Percentiles rank a stretch among this genome's conserved stretches.
Evolutionary conservation across 2,113 vertebrate species (phyloP).

Genomic region (Formicarius rufipectus): DNA sequence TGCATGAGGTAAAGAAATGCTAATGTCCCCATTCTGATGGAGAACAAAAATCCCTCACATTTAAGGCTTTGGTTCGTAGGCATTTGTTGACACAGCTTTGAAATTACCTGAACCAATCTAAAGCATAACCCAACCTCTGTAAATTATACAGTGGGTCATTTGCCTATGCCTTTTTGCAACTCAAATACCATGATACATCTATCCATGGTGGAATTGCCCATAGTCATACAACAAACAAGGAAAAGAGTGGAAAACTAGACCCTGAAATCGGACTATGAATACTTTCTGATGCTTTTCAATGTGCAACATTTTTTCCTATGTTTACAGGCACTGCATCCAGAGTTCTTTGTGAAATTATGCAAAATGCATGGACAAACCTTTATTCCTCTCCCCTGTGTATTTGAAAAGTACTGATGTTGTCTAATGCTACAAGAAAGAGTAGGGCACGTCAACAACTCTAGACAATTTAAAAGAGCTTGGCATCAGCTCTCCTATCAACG

Average conservation of each 20-base stretch:
- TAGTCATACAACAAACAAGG: neutral
- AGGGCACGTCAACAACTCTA: neutral
- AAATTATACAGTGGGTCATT: neutral
- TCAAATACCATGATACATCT: neutral
- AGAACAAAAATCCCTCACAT: neutral
- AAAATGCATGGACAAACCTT: neutral
- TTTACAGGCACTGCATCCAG: neutral
- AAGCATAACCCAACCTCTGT: neutral
- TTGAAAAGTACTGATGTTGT: neutral
- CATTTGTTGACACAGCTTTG: neutral
- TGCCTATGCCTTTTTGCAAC: neutral
- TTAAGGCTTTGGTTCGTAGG: neutral
- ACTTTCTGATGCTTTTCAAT: neutral
- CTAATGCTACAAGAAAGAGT: neutral
- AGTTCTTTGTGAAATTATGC: neutral
- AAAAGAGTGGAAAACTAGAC: neutral
- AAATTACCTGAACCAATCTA: neutral
- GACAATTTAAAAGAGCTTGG: neutral
- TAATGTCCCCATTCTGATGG: neutral
- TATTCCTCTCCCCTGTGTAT: neutral
- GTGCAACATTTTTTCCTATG: neutral
- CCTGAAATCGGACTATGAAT: neutral
- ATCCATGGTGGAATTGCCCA: neutral
- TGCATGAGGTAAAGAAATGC: neutral
- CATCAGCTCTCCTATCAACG: neutral